A percentile compares a stretch with the other conserved stretches of the same genome.
These are phyloP conservation scores for Jaculus jaculus DNA, from an alignment of 2,113 vertebrate species.

Conservation along the genomic window DNA sequence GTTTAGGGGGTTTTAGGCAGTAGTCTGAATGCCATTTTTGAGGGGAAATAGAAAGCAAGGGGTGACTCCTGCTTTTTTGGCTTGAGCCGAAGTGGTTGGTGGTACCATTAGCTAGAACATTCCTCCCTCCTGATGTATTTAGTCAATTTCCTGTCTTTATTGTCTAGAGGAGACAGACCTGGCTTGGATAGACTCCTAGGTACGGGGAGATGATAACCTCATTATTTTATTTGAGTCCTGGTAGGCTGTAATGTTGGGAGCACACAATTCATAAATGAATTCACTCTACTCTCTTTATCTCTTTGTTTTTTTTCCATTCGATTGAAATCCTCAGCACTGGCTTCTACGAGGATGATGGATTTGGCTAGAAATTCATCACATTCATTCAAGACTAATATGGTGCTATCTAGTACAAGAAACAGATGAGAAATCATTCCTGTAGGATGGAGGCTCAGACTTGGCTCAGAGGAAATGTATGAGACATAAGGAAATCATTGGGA, in stretches of 20 bases:
- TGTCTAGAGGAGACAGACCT: conserved; percentile 2
- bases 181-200: not conserved
- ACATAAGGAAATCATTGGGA: conserved; percentile 78
- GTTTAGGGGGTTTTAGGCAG: no score
- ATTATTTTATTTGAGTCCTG: conserved; percentile 39
- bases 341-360: conserved; percentile 60
- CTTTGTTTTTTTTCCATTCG: conserved; percentile 17
- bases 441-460: conserved; percentile 43
- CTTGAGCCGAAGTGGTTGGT: not conserved
- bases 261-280: conserved; percentile 64
- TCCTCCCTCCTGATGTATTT: not conserved
- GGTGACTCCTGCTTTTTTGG: not conserved
- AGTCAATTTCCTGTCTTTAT: conserved; percentile 15
- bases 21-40: not conserved
- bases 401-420: conserved; percentile 74
- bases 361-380: conserved; percentile 65
- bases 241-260: not conserved
- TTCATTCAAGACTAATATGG: conserved; percentile 63
- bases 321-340: conserved; percentile 59
- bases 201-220: conserved; percentile 18
- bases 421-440: conserved; percentile 70
- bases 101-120: not conserved
- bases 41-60: not conserved
- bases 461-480: conserved; percentile 51
- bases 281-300: conserved; percentile 43